phyloP scores from a whole-genome alignment of 2,113 vertebrate genomes.

The Lipophrys pholis region DNA sequence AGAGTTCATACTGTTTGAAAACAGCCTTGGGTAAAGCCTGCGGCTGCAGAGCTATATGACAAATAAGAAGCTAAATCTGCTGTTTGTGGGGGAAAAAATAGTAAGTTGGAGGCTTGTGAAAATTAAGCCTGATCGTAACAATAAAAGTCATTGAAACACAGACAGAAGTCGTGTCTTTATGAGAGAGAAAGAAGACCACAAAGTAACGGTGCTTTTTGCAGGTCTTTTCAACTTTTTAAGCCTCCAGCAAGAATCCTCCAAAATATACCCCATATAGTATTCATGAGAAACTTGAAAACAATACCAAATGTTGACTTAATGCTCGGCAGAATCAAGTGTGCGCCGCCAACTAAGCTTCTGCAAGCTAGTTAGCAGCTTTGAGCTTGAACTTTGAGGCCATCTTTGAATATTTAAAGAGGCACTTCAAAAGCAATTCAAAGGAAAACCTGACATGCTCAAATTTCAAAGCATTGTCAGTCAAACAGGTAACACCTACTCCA shows the following conservation, averaged over 20 bases:
- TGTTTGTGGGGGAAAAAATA: slow-evolving; percentile 2
- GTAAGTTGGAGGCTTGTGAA: slow-evolving; percentile 25
- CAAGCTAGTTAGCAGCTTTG: slow-evolving; percentile 30
- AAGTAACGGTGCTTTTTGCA: not conserved
- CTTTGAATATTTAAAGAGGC: slow-evolving; percentile 45
- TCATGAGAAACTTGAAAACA: slow-evolving; percentile 28
- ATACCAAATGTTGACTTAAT: slow-evolving; percentile 27
- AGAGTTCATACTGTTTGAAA: not conserved
- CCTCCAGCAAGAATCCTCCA: slow-evolving; percentile 22
- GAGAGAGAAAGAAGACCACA: slow-evolving; percentile 17
- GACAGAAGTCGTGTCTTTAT: slow-evolving; percentile 5
- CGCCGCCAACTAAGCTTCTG: slow-evolving; percentile 4
- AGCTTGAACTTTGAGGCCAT: slow-evolving; percentile 38
- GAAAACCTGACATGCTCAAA: slow-evolving; percentile 4
- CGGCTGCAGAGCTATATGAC: slow-evolving; percentile 25
- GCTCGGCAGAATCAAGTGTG: slow-evolving; percentile 8
- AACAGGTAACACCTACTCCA: slow-evolving; percentile 10
- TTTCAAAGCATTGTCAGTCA: slow-evolving; percentile 44
- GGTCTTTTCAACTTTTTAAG: slow-evolving; percentile 11
- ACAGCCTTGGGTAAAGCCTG: slow-evolving; percentile 26
- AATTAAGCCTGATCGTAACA: not conserved
- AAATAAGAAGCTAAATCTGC: slow-evolving; percentile 11
- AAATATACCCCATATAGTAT: not conserved
- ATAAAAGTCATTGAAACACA: not conserved
- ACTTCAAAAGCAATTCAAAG: slow-evolving; percentile 38